Base-by-base conservation (phyloP, 2,113 vertebrate genomes). In the Catharus fuscescens region DNA sequence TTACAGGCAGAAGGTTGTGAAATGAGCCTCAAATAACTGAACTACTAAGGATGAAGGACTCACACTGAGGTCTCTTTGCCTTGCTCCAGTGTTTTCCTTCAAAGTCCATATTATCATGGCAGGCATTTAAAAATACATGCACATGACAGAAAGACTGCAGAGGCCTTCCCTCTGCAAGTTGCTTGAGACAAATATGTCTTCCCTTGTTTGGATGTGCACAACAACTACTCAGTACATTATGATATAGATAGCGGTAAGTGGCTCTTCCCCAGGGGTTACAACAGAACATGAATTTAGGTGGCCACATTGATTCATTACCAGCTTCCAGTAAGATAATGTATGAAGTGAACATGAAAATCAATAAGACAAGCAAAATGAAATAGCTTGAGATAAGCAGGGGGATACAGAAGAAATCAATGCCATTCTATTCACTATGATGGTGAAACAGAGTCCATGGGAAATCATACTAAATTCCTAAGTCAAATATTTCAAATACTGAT, bases 321-420 rank as follows among this genome's bases (percentile, higher is more conserved):
- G 77, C 60, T 95, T 88, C 79, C 45, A 12, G 83, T 87, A 53
- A 92, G 95, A 86, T 95, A 96, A 89, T 24, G 32, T 71, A 90
- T 74, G 38, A 89, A 87, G 36, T 44, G 88, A 95, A 86, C 60
- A 23, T 42, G 32, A 61, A 90, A 89, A 95, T 96, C 96, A 88
- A 92, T 96, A 86, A 29, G 53, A 36, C 48, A 94, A 92, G 71
- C 64, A 60, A 84, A 89, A 78, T 48, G 18, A 67, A 95, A 90
- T 71, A 83, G 80, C 54, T 80, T 88, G 86, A 92, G 95, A 96
- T 97, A 96, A 96, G 64, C 44, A 54, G 15, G 10, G 40, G n/a
- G 56, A 86, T 76, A 56, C 1, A 1, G 71, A 81, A 92, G 78
- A 88, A 96, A 96, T 96, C 95, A 85, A 96, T 96, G 40, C 10